A percentile compares a stretch with the other conserved stretches of the same genome.
Evolutionary conservation across 2,888 invertebrate genomes (phyloP).

Genomic region (Tanytarsus gracilentus): DNA sequence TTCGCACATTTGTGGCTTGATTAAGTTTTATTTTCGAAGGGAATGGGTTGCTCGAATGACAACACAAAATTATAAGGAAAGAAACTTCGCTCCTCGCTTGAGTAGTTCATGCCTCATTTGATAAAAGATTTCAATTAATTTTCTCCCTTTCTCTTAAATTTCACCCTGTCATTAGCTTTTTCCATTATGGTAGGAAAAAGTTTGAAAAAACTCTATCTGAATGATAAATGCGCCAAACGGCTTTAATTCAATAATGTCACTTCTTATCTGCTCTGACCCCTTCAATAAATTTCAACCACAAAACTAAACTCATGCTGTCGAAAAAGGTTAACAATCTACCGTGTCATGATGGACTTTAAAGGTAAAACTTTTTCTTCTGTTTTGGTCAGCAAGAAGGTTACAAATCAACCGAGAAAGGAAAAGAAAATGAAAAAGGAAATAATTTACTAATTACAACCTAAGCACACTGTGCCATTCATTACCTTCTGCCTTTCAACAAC

Average conservation of each 20-base stretch:
- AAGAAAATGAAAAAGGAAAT: slow-evolving; percentile 6
- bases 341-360: slow-evolving; percentile 14
- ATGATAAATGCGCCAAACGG: too few species aligned
- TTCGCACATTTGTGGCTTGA: too few species aligned
- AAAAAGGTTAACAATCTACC: slow-evolving; percentile 18
- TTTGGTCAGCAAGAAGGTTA: background rate
- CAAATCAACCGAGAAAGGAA: background rate
- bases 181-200: too few species aligned
- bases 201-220: too few species aligned
- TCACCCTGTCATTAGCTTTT: too few species aligned
- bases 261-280: too few species aligned
- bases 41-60: background rate
- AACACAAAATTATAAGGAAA: background rate
- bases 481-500: background rate
- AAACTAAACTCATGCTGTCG: too few species aligned
- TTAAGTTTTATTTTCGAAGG: too few species aligned
- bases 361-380: background rate
- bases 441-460: slow-evolving; percentile 11
- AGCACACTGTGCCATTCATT: slow-evolving; percentile 1
- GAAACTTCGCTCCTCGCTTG: background rate
- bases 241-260: too few species aligned
- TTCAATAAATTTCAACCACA: too few species aligned
- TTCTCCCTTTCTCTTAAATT: background rate
- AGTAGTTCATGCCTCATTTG: slow-evolving; percentile 12
- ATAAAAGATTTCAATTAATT: slow-evolving; percentile 16